A percentile compares a stretch with the other conserved stretches of the same genome.
Conservation (phyloP, 1,140 invertebrate species). For the Aphelinus certus region DNA sequence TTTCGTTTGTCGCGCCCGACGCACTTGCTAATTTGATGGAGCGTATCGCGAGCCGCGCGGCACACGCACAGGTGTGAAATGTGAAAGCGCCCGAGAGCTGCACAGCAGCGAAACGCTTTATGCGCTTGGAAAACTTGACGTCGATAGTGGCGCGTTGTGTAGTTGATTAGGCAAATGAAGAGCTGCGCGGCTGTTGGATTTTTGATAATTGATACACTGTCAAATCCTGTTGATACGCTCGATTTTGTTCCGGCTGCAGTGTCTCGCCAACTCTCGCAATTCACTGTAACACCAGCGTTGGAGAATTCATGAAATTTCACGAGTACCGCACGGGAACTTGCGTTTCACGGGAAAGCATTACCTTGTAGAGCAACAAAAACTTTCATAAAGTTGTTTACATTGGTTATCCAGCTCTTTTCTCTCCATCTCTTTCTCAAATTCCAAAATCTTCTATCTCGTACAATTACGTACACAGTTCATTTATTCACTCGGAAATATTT, state of each 20-base stretch:
- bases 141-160: too few species aligned
- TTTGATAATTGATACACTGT: too few species aligned
- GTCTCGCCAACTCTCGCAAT: too few species aligned
- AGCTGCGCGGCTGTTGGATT: too few species aligned
- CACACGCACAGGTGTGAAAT: background rate
- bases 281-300: background rate
- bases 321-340: conserved; percentile 5
- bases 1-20: background rate
- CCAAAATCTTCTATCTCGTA: background rate
- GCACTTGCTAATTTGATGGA: conserved; percentile 21
- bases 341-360: background rate
- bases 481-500: conserved; percentile 1
- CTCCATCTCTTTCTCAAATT: background rate
- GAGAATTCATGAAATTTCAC: conserved; percentile 1
- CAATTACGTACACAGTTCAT: background rate
- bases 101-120: background rate
- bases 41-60: background rate
- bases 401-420: conserved; percentile 2
- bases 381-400: conserved; percentile 11
- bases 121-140: background rate
- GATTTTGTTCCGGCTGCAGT: too few species aligned
- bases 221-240: too few species aligned
- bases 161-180: too few species aligned
- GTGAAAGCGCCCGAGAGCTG: background rate
- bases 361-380: background rate